A percentile compares a stretch with the other conserved stretches of the same genome.
Evolutionary conservation across 2,888 invertebrate species (phyloP).

Genomic region (Salticus scenicus): DNA sequence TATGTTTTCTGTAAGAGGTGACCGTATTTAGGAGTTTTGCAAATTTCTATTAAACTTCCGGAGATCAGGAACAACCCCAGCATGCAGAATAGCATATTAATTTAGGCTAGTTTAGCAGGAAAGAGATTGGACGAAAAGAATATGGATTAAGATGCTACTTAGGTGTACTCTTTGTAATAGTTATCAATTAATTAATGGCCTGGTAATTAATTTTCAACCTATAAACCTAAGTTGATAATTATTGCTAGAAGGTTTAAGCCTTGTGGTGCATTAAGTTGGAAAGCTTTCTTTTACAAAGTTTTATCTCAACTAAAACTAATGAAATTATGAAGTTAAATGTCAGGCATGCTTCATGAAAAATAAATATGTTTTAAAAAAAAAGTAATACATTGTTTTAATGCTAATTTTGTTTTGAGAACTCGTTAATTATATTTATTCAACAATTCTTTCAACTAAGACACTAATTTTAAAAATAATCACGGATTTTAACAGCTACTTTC

Average conservation of each 20-base stretch:
- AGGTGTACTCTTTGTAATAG: slow-evolving; percentile 1
- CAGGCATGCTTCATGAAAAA: too few species aligned
- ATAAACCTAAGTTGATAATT: not conserved
- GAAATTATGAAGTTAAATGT: too few species aligned
- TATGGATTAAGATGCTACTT: not conserved
- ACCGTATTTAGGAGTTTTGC: slow-evolving; percentile 7
- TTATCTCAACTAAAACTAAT: too few species aligned
- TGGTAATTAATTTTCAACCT: not conserved
- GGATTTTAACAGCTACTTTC: too few species aligned
- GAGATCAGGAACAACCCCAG: not conserved
- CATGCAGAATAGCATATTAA: not conserved
- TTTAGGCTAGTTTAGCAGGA: slow-evolving; percentile 1
- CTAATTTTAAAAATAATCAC: too few species aligned
- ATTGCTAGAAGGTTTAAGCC: not conserved
- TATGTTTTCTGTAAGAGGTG: slow-evolving; percentile 8
- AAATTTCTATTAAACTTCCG: slow-evolving; percentile 28
- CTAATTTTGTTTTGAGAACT: too few species aligned
- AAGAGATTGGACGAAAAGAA: not conserved
- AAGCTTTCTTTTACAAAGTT: not conserved
- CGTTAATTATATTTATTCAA: too few species aligned
- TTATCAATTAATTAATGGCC: slow-evolving; percentile 8
- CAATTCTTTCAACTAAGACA: too few species aligned
- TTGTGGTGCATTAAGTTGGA: not conserved
- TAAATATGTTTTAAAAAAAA: too few species aligned
- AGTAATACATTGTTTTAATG: too few species aligned